These are phyloP conservation scores for Rhorus exstirpatorius DNA, from an alignment of 2,888 invertebrate genomes.

Conservation along the genomic window DNA sequence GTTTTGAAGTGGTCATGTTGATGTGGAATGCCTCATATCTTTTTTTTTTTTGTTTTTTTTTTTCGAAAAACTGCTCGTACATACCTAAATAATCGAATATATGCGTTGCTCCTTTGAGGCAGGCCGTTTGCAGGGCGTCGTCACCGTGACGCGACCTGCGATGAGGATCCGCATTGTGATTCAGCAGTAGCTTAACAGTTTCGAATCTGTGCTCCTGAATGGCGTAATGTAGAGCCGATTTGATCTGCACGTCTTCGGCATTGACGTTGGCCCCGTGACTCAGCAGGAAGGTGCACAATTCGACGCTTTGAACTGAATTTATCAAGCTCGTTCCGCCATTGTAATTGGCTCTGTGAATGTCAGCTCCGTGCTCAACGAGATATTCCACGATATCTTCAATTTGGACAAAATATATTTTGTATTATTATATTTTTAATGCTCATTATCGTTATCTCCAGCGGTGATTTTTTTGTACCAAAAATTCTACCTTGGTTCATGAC, in stretches of 20 bases:
- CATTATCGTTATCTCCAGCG: not conserved
- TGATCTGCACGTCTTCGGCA: conserved; percentile 95
- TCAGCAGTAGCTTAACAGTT: conserved; percentile 93
- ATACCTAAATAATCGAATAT: conserved; percentile 91
- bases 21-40: too few species aligned
- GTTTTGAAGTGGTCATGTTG: too few species aligned
- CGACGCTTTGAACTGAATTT: conserved; percentile 95
- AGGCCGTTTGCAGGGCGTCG: conserved; percentile 95
- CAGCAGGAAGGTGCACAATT: conserved; percentile 93
- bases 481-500: too few species aligned
- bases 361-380: conserved; percentile 93
- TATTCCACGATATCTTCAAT: conserved; percentile 88
- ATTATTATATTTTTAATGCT: not conserved
- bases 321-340: conserved; percentile 97
- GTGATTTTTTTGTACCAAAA: too few species aligned
- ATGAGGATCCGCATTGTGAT: conserved; percentile 93
- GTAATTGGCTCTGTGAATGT: conserved; percentile 94
- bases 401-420: not conserved
- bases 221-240: conserved; percentile 97
- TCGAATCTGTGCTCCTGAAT: conserved; percentile 94
- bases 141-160: conserved; percentile 93
- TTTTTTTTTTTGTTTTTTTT: not conserved
- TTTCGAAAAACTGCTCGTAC: too few species aligned
- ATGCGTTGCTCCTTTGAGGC: conserved; percentile 92
- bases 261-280: conserved; percentile 94